phyloP scores from a whole-genome alignment of 2,113 vertebrate species.

The Pycnonotus jocosus region DNA sequence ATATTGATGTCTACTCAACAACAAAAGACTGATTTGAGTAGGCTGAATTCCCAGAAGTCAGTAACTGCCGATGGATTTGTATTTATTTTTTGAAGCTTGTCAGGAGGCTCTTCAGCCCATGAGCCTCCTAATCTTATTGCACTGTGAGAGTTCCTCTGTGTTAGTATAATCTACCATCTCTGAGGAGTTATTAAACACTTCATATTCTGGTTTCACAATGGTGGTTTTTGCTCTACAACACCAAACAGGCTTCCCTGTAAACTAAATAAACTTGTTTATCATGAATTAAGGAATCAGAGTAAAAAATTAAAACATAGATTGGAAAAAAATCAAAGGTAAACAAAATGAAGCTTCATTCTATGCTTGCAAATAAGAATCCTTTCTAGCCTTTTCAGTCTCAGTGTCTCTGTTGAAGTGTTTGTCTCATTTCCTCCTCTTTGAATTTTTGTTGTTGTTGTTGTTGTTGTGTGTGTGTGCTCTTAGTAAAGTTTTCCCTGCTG shows the following conservation, averaged over 20 bases:
- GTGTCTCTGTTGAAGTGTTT: background rate
- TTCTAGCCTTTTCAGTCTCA: background rate
- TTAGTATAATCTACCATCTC: background rate
- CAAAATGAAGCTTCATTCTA: background rate
- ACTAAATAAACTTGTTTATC: background rate
- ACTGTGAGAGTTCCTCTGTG: background rate
- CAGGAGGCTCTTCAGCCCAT: background rate
- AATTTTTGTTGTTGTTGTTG: too few species aligned
- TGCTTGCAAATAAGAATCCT: background rate
- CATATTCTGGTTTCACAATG: background rate
- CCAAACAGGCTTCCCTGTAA: background rate
- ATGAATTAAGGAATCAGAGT: background rate
- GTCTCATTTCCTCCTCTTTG: background rate
- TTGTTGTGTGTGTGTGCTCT: too few species aligned
- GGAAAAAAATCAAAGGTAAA: background rate
- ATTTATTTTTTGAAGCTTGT: background rate
- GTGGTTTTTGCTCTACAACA: background rate
- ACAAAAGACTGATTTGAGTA: background rate
- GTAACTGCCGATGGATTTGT: background rate
- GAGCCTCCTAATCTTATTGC: background rate
- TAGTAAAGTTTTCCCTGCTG: rapidly evolving
- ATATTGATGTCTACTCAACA: background rate
- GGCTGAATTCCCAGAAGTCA: background rate
- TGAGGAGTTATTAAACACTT: background rate
- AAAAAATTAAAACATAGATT: background rate